Conservation (phyloP, 2,797 vertebrate genomes). For the Dipus sagitta region DNA sequence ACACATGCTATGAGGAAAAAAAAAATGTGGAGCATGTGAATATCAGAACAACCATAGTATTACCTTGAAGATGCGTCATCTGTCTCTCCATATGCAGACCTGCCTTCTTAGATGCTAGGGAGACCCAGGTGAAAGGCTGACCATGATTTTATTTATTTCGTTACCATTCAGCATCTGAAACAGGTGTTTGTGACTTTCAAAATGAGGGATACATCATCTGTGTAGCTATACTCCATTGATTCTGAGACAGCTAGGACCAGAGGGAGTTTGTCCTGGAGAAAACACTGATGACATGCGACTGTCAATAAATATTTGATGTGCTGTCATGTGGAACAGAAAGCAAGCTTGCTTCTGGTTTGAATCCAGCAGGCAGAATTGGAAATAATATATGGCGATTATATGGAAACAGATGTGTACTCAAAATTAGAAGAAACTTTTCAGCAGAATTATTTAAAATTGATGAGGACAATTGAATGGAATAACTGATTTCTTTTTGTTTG, state of each 20-base stretch:
- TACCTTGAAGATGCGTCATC: slow-evolving; percentile 31
- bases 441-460: slow-evolving; percentile 45
- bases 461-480: neutral
- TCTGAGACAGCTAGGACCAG: slow-evolving; percentile 73
- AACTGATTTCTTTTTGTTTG: neutral
- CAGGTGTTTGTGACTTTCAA: slow-evolving; percentile 74
- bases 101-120: slow-evolving; percentile 41
- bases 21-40: neutral
- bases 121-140: slow-evolving; percentile 68
- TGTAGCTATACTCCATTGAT: slow-evolving; percentile 75
- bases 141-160: slow-evolving; percentile 56
- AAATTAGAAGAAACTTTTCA: slow-evolving; percentile 59
- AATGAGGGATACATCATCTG: slow-evolving; percentile 73
- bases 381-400: slow-evolving; percentile 47
- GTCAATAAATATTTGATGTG: slow-evolving; percentile 77
- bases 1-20: neutral
- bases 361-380: slow-evolving; percentile 54
- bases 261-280: slow-evolving; percentile 75
- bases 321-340: slow-evolving; percentile 70
- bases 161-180: slow-evolving; percentile 68
- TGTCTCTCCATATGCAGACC: slow-evolving; percentile 43
- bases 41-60: neutral
- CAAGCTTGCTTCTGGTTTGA: slow-evolving; percentile 57
- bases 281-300: slow-evolving; percentile 73
- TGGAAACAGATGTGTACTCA: slow-evolving; percentile 59